A percentile compares a stretch with the other conserved stretches of the same genome.
Evolutionary conservation across 2,888 invertebrate genomes (phyloP).

Genomic region (Atethmia centrago): DNA sequence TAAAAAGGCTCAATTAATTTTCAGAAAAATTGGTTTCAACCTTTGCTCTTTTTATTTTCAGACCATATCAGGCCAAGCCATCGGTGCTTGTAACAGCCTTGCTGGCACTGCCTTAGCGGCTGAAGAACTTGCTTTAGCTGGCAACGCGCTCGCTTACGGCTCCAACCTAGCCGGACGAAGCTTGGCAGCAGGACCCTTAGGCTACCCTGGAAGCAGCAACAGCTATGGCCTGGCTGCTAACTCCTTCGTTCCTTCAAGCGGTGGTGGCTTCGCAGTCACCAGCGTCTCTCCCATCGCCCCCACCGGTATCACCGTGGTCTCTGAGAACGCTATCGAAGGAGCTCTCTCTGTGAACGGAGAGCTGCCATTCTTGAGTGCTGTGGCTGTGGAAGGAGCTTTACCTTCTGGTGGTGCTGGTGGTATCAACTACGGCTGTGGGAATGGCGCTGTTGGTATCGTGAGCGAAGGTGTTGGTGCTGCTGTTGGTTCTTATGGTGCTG

Average conservation of each 20-base stretch:
- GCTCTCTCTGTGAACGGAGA: slow-evolving; percentile 68
- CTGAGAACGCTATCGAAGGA: slow-evolving; percentile 75
- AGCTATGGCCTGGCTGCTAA: slow-evolving; percentile 30
- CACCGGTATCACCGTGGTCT: slow-evolving; percentile 71
- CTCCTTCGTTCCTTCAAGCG: slow-evolving; percentile 49
- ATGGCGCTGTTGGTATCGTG: slow-evolving; percentile 47
- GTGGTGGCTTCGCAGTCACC: slow-evolving; percentile 66
- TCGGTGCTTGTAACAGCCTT: slow-evolving; percentile 43
- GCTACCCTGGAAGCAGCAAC: slow-evolving; percentile 20
- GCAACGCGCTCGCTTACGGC: slow-evolving; percentile 42
- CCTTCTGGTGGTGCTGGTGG: slow-evolving; percentile 69
- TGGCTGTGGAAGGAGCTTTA: slow-evolving; percentile 70
- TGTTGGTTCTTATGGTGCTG: slow-evolving; percentile 28
- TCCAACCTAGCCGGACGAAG: slow-evolving; percentile 27
- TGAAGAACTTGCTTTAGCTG: slow-evolving; percentile 55
- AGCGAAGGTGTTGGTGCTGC: slow-evolving; percentile 52
- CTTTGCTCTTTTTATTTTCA: slow-evolving; percentile 14
- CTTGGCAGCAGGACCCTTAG: slow-evolving; percentile 12
- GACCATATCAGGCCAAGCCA: slow-evolving; percentile 52
- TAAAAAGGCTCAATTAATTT: not conserved
- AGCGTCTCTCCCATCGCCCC: slow-evolving; percentile 71
- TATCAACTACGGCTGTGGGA: slow-evolving; percentile 64
- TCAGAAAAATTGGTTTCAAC: not conserved
- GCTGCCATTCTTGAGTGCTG: slow-evolving; percentile 73
- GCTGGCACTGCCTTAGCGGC: slow-evolving; percentile 31